These are phyloP conservation scores for Athetis lepigone DNA, from an alignment of 2,888 invertebrate genomes.

Conservation along the genomic window DNA sequence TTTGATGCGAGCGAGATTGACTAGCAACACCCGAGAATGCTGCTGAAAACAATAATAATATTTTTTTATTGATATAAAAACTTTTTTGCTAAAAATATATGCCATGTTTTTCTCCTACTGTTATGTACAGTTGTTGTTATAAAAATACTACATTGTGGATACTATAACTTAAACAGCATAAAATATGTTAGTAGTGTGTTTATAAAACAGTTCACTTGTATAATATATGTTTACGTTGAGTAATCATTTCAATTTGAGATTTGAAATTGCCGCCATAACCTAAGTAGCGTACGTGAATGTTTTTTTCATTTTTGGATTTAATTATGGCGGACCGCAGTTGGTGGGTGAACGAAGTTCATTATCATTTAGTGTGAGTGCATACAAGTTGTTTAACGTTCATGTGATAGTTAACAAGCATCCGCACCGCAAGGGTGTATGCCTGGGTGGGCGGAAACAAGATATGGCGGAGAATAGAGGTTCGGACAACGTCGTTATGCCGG, in stretches of 20 bases:
- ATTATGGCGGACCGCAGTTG: conserved; percentile 83
- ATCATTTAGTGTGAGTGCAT: conserved; percentile 60
- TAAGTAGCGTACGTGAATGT: conserved; percentile 68
- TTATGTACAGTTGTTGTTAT: background rate
- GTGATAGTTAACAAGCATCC: conserved; percentile 69
- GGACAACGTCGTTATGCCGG: conserved; percentile 93
- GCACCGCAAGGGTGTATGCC: conserved; percentile 70
- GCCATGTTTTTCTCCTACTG: background rate
- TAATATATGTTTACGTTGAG: background rate
- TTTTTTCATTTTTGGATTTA: conserved; percentile 75
- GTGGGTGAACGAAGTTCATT: conserved; percentile 69
- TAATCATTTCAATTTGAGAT: conserved; percentile 12
- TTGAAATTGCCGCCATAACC: conserved; percentile 80
- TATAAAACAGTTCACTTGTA: background rate
- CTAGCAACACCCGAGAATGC: conserved; percentile 5
- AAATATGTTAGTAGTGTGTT: background rate
- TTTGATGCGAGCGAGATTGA: background rate
- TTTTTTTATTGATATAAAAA: too few relatives aligned
- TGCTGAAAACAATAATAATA: conserved; percentile 4
- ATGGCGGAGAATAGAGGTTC: conserved; percentile 88
- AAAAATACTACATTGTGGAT: background rate
- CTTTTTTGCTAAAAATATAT: background rate
- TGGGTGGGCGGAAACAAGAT: conserved; percentile 77
- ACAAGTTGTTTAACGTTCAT: conserved; percentile 60
- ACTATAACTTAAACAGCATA: background rate